Evolutionary conservation across 2,113 vertebrate genomes (phyloP).

Genomic region (Calidris pugnax): DNA sequence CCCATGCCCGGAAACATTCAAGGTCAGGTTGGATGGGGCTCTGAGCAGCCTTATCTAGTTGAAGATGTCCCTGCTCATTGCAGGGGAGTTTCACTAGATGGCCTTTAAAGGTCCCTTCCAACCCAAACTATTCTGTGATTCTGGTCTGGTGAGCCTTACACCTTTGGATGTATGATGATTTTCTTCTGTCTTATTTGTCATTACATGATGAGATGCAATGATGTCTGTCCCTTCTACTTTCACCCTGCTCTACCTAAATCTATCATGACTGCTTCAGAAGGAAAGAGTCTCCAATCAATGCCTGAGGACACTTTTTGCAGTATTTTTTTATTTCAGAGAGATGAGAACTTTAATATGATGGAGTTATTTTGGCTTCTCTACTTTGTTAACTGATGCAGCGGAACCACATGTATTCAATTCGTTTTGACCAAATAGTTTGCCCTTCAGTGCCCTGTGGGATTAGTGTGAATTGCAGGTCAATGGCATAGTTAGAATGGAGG

Average conservation of each 20-base stretch:
- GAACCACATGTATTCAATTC: neutral
- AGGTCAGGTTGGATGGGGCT: neutral
- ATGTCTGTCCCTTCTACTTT: neutral
- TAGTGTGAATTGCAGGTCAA: neutral
- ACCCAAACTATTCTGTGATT: neutral
- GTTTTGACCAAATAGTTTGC: neutral
- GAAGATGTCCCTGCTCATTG: neutral
- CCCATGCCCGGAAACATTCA: neutral
- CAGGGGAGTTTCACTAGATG: too few species aligned
- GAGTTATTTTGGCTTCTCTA: neutral
- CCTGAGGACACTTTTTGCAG: neutral
- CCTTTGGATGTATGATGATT: neutral
- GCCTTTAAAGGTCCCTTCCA: neutral
- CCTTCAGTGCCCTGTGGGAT: neutral
- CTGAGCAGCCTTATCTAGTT: neutral
- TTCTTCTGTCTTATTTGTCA: neutral
- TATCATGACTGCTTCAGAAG: neutral
- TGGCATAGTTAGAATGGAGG: neutral
- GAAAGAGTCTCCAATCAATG: fast-evolving
- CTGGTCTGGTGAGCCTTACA: neutral
- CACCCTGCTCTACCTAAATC: neutral
- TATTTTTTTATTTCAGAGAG: neutral
- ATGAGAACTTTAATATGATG: neutral
- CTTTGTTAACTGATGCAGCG: neutral
- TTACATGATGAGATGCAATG: neutral